Evolutionary conservation across 2,797 vertebrate genomes (phyloP), one percentile per base, ranked within the genome.

Genomic region (Valencia hispanica): DNA sequence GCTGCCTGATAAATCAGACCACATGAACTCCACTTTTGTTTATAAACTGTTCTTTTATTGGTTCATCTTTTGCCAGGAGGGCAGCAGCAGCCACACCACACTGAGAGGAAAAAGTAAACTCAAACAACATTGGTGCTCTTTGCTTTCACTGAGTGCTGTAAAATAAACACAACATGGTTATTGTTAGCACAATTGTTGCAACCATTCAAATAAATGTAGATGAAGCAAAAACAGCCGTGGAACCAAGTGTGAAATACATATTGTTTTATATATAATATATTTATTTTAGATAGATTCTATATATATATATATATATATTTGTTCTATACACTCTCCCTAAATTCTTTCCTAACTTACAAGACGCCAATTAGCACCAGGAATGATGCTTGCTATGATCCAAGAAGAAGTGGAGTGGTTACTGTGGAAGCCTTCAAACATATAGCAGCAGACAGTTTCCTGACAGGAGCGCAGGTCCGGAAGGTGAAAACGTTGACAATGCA

Each of bases 281-380:
- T 87, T 81, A 84, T 90, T 93, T 92, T 88, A 87, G 89, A 95
- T 93, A 92, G 68, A 89, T 88, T 90, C n/a, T n/a, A n/a, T n/a
- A n/a, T n/a, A n/a, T n/a, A n/a, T n/a, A n/a, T 92, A 75, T 90
- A 84, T 89, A 93, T 90, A 92, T 94, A 92, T 93, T 90, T 92
- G 82, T 90, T 93, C 82, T 90, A 91, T 94, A 94, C 92, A 93
- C 89, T 94, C 87, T 94, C 90, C 92, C 89, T 94, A 93, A 89
- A 94, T 89, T 94, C 79, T 93, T 92, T 93, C 88, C 93, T 90
- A 94, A 94, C 93, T 93, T 91, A 94, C 93, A 93, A 88, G 90
- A 95, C 92, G 92, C 93, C 94, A 93, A 90, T 91, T 89, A 92
- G 93, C 94, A 95, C 94, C 94, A 93, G 88, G 89, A 94, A 92